These are phyloP conservation scores for Dromococcyx pavoninus DNA, from an alignment of 2,797 vertebrate genomes.

Conservation along the genomic window DNA sequence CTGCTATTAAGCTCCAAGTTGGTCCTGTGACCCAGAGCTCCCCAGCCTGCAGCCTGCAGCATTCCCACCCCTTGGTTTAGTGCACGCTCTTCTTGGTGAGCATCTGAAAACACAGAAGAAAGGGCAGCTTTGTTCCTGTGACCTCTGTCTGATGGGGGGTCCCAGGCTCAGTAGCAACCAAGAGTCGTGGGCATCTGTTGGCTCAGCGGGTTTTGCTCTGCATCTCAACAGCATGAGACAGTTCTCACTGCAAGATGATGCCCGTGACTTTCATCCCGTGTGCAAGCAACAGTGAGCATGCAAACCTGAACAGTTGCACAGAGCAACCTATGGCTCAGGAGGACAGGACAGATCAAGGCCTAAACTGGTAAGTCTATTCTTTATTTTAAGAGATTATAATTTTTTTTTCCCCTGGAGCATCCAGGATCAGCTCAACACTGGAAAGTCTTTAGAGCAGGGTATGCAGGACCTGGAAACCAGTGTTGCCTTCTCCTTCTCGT, in stretches of 20 bases:
- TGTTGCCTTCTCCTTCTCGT: fast-evolving
- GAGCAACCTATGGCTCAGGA: background rate
- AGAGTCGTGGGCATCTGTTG: background rate
- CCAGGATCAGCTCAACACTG: background rate
- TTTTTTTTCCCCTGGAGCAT: background rate
- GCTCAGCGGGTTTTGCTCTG: background rate
- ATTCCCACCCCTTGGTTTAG: background rate
- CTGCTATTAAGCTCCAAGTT: background rate
- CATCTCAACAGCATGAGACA: fast-evolving
- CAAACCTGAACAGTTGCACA: background rate
- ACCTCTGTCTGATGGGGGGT: background rate
- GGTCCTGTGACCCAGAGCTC: background rate
- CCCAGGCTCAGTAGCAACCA: background rate
- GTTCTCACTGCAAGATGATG: background rate
- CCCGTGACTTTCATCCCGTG: background rate
- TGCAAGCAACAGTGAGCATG: background rate
- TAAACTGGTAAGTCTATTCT: background rate
- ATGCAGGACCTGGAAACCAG: background rate
- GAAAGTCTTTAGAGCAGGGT: background rate
- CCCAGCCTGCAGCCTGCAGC: background rate
- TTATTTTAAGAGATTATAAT: background rate
- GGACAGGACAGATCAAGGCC: background rate
- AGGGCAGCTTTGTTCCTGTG: background rate
- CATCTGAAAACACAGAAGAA: background rate
- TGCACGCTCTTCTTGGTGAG: background rate